These are phyloP conservation scores for Propithecus deckenii DNA, from an alignment of 2,797 vertebrate species.

Conservation along the genomic window DNA sequence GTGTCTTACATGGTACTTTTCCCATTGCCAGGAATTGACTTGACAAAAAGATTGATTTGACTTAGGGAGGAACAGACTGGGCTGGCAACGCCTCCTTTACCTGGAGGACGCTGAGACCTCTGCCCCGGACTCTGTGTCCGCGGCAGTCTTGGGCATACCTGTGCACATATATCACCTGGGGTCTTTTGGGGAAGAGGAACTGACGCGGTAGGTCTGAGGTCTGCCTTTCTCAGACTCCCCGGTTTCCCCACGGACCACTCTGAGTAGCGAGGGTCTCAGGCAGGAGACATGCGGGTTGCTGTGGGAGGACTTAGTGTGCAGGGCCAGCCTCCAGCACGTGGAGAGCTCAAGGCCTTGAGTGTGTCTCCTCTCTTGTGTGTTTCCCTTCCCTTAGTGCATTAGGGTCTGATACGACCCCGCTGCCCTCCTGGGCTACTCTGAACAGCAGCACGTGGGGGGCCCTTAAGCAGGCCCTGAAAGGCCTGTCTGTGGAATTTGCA, in stretches of 20 bases:
- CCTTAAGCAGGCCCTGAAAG: conserved; percentile 94
- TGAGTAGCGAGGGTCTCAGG: background rate
- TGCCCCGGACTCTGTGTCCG: accelerated
- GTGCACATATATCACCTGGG: accelerated
- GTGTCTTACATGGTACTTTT: accelerated
- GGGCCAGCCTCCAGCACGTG: accelerated
- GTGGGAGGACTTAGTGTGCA: accelerated
- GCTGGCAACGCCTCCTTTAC: accelerated
- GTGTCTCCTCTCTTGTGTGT: background rate
- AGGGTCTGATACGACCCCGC: conserved; percentile 92
- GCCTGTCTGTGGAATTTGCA: conserved; percentile 95
- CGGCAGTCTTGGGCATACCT: accelerated
- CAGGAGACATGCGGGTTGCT: accelerated
- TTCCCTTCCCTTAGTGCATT: conserved; percentile 85
- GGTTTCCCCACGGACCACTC: background rate
- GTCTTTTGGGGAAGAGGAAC: background rate
- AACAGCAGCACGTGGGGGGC: conserved; percentile 91
- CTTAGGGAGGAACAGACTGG: background rate
- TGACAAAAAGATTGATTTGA: too few relatives aligned
- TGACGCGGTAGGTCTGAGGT: accelerated
- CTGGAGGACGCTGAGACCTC: background rate
- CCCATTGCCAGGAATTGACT: accelerated
- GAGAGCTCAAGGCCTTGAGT: background rate
- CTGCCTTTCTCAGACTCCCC: accelerated
- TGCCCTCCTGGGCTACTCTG: conserved; percentile 91